Base-by-base conservation (phyloP, 2,888 invertebrate species). In the Drosophila neotestacea region DNA sequence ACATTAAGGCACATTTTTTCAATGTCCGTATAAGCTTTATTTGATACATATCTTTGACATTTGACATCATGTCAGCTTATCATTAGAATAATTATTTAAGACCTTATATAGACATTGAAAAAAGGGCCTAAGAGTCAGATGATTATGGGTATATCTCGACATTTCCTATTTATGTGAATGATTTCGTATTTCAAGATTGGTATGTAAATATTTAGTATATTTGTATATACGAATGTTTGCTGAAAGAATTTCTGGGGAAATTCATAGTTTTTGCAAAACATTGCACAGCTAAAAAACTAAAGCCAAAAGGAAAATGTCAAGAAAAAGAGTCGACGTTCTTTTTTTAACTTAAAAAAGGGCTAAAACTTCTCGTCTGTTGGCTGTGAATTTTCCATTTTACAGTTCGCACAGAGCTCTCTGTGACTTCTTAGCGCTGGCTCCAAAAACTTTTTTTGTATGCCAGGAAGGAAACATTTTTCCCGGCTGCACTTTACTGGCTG, bases 401-500 rank as follows among this genome's bases (percentile, higher is more conserved):
- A 54, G 62, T 41, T 52, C 39, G 41, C 42, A 27, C 13, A n/a
- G 34, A 58, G 46, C 42, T 63, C n/a, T 51, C 52, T 16, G 11
- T 56, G 44, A 62, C 47, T 67, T 67, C 74, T 58, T 58, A 58
- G 38, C 54, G 48, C 63, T 56, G 50, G 42, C 59, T 16, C 44
- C 46, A 61, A 68, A 48, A 55, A 65, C 50, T 44, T 54, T 56
- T 69, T 44, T 54, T 56, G 66, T 62, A 32, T 68, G 66, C 32
- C 69, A 69, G 82, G 77, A 81, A 84, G 77, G 74, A 87, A 88
- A 77, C 67, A 85, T 81, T 85, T 84, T 69, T 68, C 52, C 67
- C 38, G 63, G 48, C 62, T 81, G 70, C 82, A 65, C 64, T 70
- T 77, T 55, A 60, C 67, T 58, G 51, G 66, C 73, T 79, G 50